A percentile compares a stretch with the other conserved stretches of the same genome.
phyloP scores from a whole-genome alignment of 2,797 vertebrate genomes.

The Spea hammondii region DNA sequence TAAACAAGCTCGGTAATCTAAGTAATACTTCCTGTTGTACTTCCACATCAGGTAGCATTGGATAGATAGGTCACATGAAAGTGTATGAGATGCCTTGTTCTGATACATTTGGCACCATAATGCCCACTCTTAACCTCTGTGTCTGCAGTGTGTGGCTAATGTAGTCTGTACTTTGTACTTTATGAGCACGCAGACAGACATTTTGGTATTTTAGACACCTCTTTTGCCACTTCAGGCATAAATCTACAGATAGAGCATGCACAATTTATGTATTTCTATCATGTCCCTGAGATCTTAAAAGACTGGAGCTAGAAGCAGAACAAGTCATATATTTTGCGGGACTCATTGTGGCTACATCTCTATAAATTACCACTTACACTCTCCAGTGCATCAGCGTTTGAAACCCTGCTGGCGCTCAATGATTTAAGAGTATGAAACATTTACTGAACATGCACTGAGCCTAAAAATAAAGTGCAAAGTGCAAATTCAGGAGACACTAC shows the following conservation, averaged over 20 bases:
- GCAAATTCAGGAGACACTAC: not conserved
- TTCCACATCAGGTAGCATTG: not conserved
- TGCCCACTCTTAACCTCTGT: not conserved
- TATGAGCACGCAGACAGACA: not conserved
- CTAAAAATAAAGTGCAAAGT: not conserved
- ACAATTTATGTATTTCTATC: not conserved
- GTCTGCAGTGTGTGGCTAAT: no score
- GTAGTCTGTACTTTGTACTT: not conserved
- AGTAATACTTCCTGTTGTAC: no score
- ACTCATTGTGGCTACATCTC: not conserved
- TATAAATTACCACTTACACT: slow-evolving; percentile 2
- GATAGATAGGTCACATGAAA: not conserved
- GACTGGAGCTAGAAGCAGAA: not conserved
- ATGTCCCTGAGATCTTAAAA: not conserved
- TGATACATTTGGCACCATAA: not conserved
- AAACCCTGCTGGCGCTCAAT: not conserved
- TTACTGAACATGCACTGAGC: not conserved
- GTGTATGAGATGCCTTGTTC: not conserved
- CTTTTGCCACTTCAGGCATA: not conserved
- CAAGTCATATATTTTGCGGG: not conserved
- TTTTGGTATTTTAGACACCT: not conserved
- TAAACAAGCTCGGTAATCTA: no score
- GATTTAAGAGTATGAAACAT: not conserved
- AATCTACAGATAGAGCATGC: not conserved
- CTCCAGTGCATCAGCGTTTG: not conserved